These are phyloP conservation scores for Neomorphus geoffroyi DNA, from an alignment of 2,797 vertebrate species.

Conservation along the genomic window DNA sequence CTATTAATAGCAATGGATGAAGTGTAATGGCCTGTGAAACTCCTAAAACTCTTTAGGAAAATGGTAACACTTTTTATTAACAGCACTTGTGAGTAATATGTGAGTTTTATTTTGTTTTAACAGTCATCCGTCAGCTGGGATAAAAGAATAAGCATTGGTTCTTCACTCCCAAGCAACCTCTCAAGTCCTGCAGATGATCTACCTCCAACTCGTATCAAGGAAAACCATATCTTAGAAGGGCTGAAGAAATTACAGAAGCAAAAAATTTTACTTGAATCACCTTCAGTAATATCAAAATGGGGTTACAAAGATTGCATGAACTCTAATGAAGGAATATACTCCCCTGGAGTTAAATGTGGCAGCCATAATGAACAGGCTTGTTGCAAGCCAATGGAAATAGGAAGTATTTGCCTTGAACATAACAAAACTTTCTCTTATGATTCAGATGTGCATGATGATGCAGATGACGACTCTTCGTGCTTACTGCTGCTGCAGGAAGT, in stretches of 20 bases:
- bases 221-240: constrained; percentile 90
- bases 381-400: constrained; percentile 62
- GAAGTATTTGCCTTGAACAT: constrained; percentile 54
- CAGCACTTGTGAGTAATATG: background rate
- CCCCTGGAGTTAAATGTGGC: constrained; percentile 85
- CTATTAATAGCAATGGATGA: constrained; percentile 18
- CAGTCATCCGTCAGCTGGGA: constrained; percentile 88
- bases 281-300: constrained; percentile 85
- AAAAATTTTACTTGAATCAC: constrained; percentile 80
- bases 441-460: constrained; percentile 82
- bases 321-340: constrained; percentile 96
- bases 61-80: background rate
- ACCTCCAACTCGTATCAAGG: constrained; percentile 85
- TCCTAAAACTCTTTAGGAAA: background rate
- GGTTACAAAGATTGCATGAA: constrained; percentile 94
- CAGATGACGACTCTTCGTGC: constrained; percentile 82
- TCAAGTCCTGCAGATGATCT: constrained; percentile 84
- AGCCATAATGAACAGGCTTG: constrained; percentile 74
- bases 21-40: background rate
- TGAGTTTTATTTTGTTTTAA: constrained; percentile 49
- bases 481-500: constrained; percentile 69
- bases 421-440: constrained; percentile 81
- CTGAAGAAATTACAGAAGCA: constrained; percentile 87
- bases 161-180: constrained; percentile 86
- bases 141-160: constrained; percentile 87